Conservation (phyloP, 2,888 invertebrate species). For the Lepidochitona cinerea region DNA sequence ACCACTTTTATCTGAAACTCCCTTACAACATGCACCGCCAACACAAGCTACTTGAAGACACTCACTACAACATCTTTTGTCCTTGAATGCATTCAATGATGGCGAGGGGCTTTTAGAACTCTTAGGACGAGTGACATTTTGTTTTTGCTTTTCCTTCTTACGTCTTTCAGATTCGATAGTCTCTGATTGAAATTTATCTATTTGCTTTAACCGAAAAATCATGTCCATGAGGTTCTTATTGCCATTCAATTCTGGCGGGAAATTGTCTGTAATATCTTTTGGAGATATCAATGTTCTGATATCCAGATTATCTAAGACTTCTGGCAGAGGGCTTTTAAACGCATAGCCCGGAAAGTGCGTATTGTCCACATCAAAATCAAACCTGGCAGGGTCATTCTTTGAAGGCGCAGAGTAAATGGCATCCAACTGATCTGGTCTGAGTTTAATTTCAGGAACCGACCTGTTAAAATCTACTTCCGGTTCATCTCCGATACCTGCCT, state of each 20-base stretch:
- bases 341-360: conserved; percentile 50
- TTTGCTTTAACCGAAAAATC: conserved; percentile 49
- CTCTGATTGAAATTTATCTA: conserved; percentile 51
- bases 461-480: conserved; percentile 44
- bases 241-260: conserved; percentile 17
- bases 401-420: conserved; percentile 52
- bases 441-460: conserved; percentile 43
- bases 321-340: conserved; percentile 50
- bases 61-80: conserved; percentile 49
- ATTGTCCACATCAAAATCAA: conserved; percentile 59
- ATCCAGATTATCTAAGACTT: conserved; percentile 43
- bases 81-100: conserved; percentile 30
- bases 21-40: conserved; percentile 53
- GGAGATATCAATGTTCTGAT: conserved; percentile 40
- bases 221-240: background rate
- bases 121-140: conserved; percentile 32
- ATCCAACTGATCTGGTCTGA: conserved; percentile 60
- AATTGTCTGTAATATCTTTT: conserved; percentile 7
- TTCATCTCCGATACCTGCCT: conserved; percentile 36
- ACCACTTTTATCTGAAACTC: background rate
- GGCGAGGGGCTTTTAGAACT: background rate
- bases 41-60: conserved; percentile 61
- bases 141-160: conserved; percentile 45
- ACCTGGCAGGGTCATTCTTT: conserved; percentile 51
- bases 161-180: conserved; percentile 40